phyloP scores from a whole-genome alignment of 2,113 vertebrate species.

The Phainopepla nitens region DNA sequence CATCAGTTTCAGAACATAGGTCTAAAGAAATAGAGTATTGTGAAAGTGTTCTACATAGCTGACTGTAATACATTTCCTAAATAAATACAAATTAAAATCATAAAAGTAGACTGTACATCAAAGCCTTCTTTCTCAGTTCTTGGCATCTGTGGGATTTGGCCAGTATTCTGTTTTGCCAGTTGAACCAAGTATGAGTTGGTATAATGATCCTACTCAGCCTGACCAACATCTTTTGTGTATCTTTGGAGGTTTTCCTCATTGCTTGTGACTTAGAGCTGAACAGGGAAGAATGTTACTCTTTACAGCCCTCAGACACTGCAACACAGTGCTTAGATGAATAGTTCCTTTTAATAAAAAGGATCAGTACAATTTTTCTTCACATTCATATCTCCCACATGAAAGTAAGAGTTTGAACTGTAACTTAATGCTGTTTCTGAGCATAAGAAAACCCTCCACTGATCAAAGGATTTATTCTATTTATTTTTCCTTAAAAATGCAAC shows the following conservation, averaged over 20 bases:
- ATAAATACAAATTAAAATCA: constrained; percentile 62
- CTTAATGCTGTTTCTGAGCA: not conserved
- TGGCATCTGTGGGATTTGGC: constrained; percentile 52
- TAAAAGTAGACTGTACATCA: constrained; percentile 41
- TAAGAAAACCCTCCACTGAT: not conserved
- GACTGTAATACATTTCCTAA: constrained; percentile 39
- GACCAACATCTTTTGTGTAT: constrained; percentile 42
- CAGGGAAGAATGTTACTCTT: constrained; percentile 20
- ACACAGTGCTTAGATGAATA: constrained; percentile 8
- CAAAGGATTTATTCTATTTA: not conserved
- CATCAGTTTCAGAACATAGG: constrained; percentile 41
- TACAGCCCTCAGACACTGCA: not conserved
- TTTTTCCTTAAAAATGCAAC: not conserved
- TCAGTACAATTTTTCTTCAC: not conserved
- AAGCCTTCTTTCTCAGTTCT: constrained; percentile 46
- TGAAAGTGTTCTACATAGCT: constrained; percentile 39
- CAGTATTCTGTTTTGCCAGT: constrained; percentile 35
- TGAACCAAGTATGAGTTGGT: constrained; percentile 7
- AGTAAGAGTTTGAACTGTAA: not conserved
- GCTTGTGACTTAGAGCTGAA: constrained; percentile 4
- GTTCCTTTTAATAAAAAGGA: constrained; percentile 23
- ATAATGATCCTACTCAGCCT: constrained; percentile 43
- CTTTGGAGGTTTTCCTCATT: constrained; percentile 30
- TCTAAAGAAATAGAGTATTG: constrained; percentile 56
- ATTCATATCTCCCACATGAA: constrained; percentile 32